These are phyloP conservation scores for Pimephales promelas DNA, from an alignment of 2,113 vertebrate species.

Conservation along the genomic window DNA sequence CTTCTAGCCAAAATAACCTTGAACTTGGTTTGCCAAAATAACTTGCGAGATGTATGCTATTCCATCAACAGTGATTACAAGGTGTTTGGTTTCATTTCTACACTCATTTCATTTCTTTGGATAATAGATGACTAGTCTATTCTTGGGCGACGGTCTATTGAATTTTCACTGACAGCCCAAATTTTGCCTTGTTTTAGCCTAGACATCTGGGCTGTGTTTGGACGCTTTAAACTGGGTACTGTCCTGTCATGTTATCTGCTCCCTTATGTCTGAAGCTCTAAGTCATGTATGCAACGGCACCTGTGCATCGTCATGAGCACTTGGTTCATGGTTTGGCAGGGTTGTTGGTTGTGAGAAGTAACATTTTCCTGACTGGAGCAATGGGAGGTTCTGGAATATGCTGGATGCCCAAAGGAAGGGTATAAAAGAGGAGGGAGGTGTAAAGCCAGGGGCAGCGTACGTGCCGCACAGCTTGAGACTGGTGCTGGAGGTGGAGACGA, in stretches of 20 bases:
- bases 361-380: slow-evolving; percentile 77
- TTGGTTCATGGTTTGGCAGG: neutral
- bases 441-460: slow-evolving; percentile 65
- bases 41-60: no score
- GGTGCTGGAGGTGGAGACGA: slow-evolving; percentile 68
- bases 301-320: neutral
- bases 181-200: no score
- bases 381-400: slow-evolving; percentile 69
- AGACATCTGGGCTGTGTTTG: no score
- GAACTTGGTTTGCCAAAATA: no score
- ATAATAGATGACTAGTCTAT: no score
- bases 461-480: slow-evolving; percentile 70
- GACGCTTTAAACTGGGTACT: no score
- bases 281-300: neutral
- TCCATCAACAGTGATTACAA: no score
- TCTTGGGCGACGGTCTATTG: no score
- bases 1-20: no score
- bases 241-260: neutral
- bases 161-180: no score
- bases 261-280: neutral
- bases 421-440: slow-evolving; percentile 28
- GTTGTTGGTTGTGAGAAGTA: slow-evolving; percentile 68
- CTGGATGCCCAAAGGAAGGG: slow-evolving; percentile 60
- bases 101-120: no score
- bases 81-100: no score